Conservation (phyloP, 2,797 vertebrate species). For the Clarias laeviceps region DNA sequence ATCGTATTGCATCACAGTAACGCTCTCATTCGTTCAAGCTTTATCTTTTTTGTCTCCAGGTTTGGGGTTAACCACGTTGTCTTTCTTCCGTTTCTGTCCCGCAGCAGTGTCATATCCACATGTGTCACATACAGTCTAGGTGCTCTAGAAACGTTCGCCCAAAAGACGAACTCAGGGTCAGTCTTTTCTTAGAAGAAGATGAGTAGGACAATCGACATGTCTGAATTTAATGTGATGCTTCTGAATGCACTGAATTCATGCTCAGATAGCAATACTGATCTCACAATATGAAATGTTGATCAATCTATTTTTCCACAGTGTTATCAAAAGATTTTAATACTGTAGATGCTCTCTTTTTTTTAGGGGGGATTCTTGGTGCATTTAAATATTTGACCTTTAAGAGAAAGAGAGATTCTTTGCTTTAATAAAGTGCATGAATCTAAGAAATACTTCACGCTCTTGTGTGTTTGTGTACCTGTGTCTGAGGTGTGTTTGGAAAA, state of each 20-base stretch:
- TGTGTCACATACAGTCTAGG: background rate
- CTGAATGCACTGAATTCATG: background rate
- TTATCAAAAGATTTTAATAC: background rate
- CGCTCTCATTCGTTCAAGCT: slow-evolving; percentile 27
- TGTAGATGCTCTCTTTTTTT: background rate
- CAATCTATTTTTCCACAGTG: background rate
- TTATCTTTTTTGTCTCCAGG: slow-evolving; percentile 43
- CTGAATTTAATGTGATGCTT: background rate
- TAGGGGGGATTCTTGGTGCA: background rate
- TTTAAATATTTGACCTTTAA: background rate
- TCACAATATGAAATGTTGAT: background rate
- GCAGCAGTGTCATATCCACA: slow-evolving; percentile 2
- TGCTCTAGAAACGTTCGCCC: background rate
- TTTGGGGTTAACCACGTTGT: slow-evolving; percentile 15
- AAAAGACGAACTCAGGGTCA: background rate
- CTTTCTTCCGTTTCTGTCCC: slow-evolving; percentile 3
- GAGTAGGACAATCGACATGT: background rate
- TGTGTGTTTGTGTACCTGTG: slow-evolving; percentile 9
- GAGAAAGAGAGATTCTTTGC: background rate
- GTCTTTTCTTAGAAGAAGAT: background rate
- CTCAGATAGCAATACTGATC: background rate
- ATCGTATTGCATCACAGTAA: slow-evolving; percentile 40
- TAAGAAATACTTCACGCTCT: background rate
- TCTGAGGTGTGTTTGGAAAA: slow-evolving; percentile 16
- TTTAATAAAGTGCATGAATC: background rate